phyloP scores from a whole-genome alignment of 2,888 invertebrate species.

The Teleogryllus oceanicus region DNA sequence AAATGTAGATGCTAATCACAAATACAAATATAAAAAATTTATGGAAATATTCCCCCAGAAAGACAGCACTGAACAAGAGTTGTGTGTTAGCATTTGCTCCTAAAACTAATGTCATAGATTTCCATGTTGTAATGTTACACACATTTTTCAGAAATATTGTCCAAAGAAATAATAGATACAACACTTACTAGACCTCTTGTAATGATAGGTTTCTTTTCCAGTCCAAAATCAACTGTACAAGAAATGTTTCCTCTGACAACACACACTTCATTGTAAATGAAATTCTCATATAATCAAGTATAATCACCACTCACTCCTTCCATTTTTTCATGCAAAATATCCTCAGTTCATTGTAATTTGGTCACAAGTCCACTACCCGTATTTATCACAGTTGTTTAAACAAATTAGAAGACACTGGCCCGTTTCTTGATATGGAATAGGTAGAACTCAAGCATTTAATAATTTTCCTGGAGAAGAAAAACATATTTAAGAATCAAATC shows the following conservation, averaged over 20 bases:
- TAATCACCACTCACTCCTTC: conserved; percentile 20
- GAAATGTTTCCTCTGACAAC: not conserved
- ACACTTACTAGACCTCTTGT: conserved; percentile 18
- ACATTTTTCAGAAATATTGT: not conserved
- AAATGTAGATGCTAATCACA: not conserved
- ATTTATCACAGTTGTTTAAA: conserved; percentile 33
- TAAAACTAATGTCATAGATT: not conserved
- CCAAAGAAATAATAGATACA: not conserved
- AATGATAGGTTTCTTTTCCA: not conserved
- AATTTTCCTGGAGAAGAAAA: conserved; percentile 28
- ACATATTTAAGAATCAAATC: not conserved
- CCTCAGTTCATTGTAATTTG: conserved; percentile 18
- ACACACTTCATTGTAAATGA: conserved; percentile 2
- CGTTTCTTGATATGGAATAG: conserved; percentile 32
- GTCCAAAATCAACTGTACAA: conserved; percentile 18
- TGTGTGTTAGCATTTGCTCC: not conserved
- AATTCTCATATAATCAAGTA: not conserved
- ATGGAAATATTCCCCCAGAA: not conserved
- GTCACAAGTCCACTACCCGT: conserved; percentile 31
- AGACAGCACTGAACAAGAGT: not conserved
- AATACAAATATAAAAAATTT: conserved; percentile 4
- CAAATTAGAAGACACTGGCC: conserved; percentile 29
- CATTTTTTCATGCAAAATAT: conserved; percentile 19
- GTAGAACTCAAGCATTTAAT: conserved; percentile 28
- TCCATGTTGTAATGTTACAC: not conserved